phyloP scores from a whole-genome alignment of 2,113 vertebrate species.

The Boulengeromyrus knoepffleri region DNA sequence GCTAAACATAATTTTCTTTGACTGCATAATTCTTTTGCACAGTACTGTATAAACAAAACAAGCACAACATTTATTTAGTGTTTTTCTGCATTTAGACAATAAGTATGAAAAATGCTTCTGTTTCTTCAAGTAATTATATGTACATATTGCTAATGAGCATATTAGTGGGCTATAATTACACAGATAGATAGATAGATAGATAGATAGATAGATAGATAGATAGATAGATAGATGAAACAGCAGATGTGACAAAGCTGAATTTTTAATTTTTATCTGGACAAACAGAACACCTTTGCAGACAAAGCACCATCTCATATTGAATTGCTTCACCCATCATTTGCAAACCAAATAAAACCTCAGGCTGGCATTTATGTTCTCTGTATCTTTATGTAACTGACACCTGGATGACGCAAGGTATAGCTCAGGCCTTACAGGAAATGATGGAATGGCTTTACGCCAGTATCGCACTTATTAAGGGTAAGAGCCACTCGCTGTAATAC shows the following conservation, averaged over 20 bases:
- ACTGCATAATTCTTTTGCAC: background rate
- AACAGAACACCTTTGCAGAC: background rate
- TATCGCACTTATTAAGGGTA: background rate
- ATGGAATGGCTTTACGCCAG: background rate
- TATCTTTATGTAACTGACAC: constrained; percentile 1
- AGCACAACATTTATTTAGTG: background rate
- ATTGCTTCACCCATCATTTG: background rate
- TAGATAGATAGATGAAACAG: background rate
- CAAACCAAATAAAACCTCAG: background rate
- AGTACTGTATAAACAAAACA: background rate
- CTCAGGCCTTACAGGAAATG: background rate
- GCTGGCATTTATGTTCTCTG: background rate
- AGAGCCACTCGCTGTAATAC: background rate
- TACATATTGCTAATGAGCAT: background rate
- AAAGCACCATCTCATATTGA: background rate
- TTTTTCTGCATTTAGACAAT: background rate
- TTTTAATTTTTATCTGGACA: background rate
- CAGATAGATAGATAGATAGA: background rate
- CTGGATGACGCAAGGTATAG: background rate
- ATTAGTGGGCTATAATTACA: background rate
- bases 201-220: background rate
- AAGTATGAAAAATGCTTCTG: background rate
- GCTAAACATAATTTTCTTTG: background rate
- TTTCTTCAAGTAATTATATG: background rate
- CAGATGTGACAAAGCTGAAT: background rate